These are phyloP conservation scores for Linyphia triangularis DNA, from an alignment of 2,888 invertebrate species.

Conservation along the genomic window DNA sequence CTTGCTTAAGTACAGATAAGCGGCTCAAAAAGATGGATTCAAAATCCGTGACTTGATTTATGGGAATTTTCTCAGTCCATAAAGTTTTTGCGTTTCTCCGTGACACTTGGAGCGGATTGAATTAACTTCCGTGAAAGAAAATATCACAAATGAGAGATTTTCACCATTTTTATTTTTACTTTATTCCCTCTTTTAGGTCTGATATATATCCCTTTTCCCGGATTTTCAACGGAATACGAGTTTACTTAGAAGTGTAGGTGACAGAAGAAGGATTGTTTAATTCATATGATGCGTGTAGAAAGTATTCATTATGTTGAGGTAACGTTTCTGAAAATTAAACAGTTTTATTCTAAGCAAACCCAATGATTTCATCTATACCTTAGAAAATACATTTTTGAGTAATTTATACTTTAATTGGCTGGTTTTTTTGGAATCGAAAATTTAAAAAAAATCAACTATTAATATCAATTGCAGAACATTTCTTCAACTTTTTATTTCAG, in stretches of 20 bases:
- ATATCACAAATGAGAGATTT: conserved; percentile 49
- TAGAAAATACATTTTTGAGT: too few relatives aligned
- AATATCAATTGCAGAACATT: too few relatives aligned
- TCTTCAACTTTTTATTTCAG: too few relatives aligned
- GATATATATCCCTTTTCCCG: neutral
- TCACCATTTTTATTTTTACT: neutral
- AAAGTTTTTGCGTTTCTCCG: conserved; percentile 63
- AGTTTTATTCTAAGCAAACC: neutral
- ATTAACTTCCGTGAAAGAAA: conserved; percentile 57
- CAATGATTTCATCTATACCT: too few relatives aligned
- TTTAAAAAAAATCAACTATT: too few relatives aligned
- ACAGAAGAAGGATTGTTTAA: neutral
- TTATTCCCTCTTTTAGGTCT: neutral
- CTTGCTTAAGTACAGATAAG: conserved; percentile 67
- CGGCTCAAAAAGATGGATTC: conserved; percentile 67
- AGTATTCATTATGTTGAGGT: too few relatives aligned
- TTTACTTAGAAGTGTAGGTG: neutral
- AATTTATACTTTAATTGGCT: too few relatives aligned
- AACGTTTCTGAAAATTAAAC: neutral
- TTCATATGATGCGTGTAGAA: neutral
- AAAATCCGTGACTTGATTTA: conserved; percentile 73
- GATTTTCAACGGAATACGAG: neutral
- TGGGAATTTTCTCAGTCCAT: conserved; percentile 67
- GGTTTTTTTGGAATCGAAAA: too few relatives aligned
- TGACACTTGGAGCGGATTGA: conserved; percentile 63